Conservation (phyloP, 2,113 vertebrate species). For the Rhinoptilus africanus region DNA sequence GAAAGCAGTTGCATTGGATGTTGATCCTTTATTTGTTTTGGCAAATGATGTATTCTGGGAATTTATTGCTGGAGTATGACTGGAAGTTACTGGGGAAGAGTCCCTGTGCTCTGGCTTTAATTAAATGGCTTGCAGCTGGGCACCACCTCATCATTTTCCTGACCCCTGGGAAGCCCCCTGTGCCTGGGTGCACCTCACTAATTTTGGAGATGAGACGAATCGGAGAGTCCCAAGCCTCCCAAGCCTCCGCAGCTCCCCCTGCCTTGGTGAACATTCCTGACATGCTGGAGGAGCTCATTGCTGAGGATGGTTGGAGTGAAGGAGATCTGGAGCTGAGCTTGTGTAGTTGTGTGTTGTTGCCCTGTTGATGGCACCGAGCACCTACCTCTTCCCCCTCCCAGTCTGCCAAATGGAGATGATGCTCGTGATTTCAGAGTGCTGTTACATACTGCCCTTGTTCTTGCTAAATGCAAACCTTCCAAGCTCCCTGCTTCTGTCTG, state of each 20-base stretch:
- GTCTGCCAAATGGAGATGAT: background rate
- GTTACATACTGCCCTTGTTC: background rate
- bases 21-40: background rate
- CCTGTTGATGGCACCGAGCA: fast-evolving
- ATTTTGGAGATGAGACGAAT: background rate
- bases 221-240: background rate
- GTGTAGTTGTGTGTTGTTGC: fast-evolving
- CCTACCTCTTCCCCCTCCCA: background rate
- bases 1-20: fast-evolving
- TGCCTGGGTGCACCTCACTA: background rate
- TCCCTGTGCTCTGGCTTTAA: background rate
- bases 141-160: fast-evolving
- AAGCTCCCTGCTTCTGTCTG: background rate
- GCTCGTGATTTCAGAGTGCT: fast-evolving
- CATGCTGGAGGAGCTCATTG: background rate
- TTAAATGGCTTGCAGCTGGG: background rate
- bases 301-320: background rate
- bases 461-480: background rate
- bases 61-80: background rate
- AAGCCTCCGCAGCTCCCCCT: fast-evolving
- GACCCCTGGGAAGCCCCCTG: background rate
- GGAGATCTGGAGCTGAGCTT: background rate
- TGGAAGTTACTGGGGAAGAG: background rate
- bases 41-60: background rate
- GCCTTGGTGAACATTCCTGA: background rate